Conservation (phyloP, 2,888 invertebrate genomes). For the Lamellibrachia satsuma region DNA sequence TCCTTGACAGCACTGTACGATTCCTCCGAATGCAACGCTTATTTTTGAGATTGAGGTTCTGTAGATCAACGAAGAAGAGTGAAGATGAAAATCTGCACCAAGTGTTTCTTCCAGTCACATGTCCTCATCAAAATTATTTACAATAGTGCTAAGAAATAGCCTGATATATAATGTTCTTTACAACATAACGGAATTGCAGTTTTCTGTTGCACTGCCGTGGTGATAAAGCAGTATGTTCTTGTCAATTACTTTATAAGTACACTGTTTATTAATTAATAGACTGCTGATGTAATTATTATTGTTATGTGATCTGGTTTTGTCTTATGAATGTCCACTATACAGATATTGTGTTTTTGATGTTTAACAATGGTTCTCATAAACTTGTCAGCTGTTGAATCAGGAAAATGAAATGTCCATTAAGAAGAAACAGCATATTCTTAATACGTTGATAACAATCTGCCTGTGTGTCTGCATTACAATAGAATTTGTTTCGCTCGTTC, state of each 20-base stretch:
- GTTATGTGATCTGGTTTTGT: neutral
- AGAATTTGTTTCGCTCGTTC: neutral
- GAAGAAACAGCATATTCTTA: neutral
- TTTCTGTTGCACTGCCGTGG: neutral
- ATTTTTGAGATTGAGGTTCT: constrained; percentile 34
- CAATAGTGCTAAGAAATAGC: neutral
- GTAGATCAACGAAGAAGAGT: constrained; percentile 23
- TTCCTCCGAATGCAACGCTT: constrained; percentile 33
- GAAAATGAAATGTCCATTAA: neutral
- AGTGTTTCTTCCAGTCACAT: neutral
- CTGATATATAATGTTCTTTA: neutral
- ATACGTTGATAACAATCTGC: neutral
- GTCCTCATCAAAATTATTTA: neutral
- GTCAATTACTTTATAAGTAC: neutral
- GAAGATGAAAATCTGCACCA: neutral
- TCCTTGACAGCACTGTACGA: constrained; percentile 25
- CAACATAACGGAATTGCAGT: neutral
- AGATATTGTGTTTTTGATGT: neutral
- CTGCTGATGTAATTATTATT: neutral
- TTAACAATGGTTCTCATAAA: neutral
- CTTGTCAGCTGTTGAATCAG: neutral
- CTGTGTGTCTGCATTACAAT: neutral
- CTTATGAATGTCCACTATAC: neutral
- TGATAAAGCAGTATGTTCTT: neutral
- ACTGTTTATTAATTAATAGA: neutral